These are phyloP conservation scores for Ectobius pallidus DNA, from an alignment of 2,888 invertebrate species.

Conservation along the genomic window DNA sequence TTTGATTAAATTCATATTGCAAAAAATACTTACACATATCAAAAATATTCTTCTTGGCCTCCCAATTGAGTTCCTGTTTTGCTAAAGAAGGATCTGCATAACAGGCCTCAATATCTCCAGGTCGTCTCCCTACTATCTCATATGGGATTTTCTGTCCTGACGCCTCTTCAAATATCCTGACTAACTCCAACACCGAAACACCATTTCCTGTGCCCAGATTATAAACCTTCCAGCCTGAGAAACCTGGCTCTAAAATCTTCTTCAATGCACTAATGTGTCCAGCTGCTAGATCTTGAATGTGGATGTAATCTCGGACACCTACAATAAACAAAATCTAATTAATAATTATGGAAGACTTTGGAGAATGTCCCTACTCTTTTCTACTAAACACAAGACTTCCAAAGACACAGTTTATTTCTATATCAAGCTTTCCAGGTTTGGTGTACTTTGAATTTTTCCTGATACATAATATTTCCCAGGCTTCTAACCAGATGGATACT, in stretches of 20 bases:
- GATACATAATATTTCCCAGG: no score
- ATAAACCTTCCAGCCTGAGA: constrained; percentile 73
- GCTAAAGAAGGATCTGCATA: constrained; percentile 85
- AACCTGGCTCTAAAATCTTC: constrained; percentile 65
- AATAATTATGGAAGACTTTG: no score
- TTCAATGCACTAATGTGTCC: constrained; percentile 87
- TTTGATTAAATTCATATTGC: no score
- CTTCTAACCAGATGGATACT: no score
- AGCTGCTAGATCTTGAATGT: constrained; percentile 84
- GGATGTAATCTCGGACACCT: constrained; percentile 83
- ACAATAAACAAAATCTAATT: constrained; percentile 34
- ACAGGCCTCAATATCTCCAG: constrained; percentile 84
- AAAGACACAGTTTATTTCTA: no score
- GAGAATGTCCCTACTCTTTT: no score
- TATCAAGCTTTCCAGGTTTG: no score
- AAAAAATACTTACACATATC: constrained; percentile 76
- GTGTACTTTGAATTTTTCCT: no score
- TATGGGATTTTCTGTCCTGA: constrained; percentile 75
- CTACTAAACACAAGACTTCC: no score
- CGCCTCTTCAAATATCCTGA: constrained; percentile 67
- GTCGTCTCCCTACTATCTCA: constrained; percentile 71
- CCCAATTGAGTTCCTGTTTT: constrained; percentile 80
- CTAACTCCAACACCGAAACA: constrained; percentile 80
- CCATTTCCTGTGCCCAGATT: constrained; percentile 89
- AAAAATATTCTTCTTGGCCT: constrained; percentile 70